phyloP scores from a whole-genome alignment of 2,797 vertebrate species.

The Perodicticus potto region DNA sequence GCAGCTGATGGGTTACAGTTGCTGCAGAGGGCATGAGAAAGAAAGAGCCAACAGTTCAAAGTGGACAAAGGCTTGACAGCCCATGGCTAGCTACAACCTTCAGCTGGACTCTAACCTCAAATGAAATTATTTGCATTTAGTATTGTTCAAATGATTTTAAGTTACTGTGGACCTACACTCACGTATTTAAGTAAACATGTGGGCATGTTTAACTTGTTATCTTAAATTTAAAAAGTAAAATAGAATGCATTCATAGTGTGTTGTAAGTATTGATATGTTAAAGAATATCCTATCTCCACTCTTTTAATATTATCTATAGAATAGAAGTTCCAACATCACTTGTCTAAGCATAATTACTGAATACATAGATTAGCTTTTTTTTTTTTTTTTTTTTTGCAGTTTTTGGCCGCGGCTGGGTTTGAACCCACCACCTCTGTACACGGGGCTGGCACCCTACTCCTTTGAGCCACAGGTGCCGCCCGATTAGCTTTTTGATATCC shows the following conservation, averaged over 20 bases:
- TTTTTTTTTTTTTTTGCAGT: too few relatives aligned
- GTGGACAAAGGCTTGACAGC: neutral
- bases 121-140: neutral
- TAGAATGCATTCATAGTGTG: neutral
- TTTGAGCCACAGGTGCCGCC: too few relatives aligned
- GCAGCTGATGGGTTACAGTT: slow-evolving; percentile 71
- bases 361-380: neutral
- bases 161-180: neutral
- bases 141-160: neutral
- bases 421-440: too few relatives aligned
- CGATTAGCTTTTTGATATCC: neutral
- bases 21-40: neutral
- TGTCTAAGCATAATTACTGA: neutral
- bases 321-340: neutral
- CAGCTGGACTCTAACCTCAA: neutral
- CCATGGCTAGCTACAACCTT: neutral
- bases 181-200: neutral
- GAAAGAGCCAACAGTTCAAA: neutral
- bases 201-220: neutral
- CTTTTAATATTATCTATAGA: neutral
- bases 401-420: too few relatives aligned
- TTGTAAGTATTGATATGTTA: neutral
- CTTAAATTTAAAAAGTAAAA: neutral
- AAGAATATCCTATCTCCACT: neutral
- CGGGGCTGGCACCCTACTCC: too few relatives aligned